Percentiles rank a stretch among this genome's conserved stretches.
Conservation (phyloP, 2,888 invertebrate genomes). For the Drosophila nigricruria region DNA sequence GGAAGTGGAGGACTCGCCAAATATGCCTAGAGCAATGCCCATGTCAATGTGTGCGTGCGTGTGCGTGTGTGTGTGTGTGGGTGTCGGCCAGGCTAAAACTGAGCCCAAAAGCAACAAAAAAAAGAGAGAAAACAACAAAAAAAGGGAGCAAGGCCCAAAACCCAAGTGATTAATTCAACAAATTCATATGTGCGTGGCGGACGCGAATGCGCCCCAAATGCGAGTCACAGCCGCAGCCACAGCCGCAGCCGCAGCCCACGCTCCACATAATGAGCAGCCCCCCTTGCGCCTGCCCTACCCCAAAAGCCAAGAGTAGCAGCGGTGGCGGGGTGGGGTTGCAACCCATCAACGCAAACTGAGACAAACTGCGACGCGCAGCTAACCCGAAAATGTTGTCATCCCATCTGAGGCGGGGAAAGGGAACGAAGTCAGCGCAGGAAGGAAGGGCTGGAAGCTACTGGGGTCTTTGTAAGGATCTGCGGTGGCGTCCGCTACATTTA, state of each 20-base stretch:
- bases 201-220: constrained; percentile 11
- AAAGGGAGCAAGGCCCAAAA: constrained; percentile 50
- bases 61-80: neutral
- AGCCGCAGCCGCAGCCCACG: constrained; percentile 18
- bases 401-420: neutral
- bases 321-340: neutral
- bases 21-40: constrained; percentile 72
- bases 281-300: constrained; percentile 3
- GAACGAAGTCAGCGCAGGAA: neutral
- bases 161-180: constrained; percentile 82
- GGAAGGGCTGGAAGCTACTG: neutral
- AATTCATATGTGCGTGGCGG: constrained; percentile 77
- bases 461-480: constrained; percentile 9
- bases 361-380: constrained; percentile 28
- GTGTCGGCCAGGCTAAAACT: constrained; percentile 48
- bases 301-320: neutral
- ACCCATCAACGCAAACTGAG: constrained; percentile 23
- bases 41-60: constrained; percentile 49
- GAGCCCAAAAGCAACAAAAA: constrained; percentile 24
- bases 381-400: constrained; percentile 33
- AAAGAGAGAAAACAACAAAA: constrained; percentile 9
- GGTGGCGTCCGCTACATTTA: neutral
- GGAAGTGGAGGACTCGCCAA: constrained; percentile 33
- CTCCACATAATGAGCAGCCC: constrained; percentile 43
- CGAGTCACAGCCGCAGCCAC: constrained; percentile 1